A percentile compares a stretch with the other conserved stretches of the same genome.
Conservation (phyloP, 2,797 vertebrate genomes). For the Falco rusticolus region DNA sequence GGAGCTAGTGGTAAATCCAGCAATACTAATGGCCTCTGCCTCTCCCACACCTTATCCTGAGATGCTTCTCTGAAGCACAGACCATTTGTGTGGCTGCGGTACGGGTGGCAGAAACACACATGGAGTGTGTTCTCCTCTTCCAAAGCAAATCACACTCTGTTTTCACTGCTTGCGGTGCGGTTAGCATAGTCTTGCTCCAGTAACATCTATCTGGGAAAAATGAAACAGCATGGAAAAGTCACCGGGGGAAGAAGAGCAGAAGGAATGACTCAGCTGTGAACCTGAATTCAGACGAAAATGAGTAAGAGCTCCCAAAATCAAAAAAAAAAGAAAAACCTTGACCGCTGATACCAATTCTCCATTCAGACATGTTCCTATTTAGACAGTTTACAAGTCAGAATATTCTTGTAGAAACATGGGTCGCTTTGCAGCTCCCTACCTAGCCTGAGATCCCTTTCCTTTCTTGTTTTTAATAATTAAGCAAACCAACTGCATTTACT, state of each 20-base stretch:
- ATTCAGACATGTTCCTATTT: background rate
- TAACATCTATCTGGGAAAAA: conserved; percentile 42
- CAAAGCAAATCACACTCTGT: background rate
- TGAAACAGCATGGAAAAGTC: conserved; percentile 53
- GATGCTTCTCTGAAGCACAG: background rate
- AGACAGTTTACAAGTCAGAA: background rate
- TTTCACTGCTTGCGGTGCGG: conserved; percentile 3
- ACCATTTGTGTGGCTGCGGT: rapidly evolving
- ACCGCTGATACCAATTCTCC: conserved; percentile 9
- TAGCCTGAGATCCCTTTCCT: background rate
- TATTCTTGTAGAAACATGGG: background rate
- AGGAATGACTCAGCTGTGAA: conserved; percentile 62
- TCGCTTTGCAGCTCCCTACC: background rate
- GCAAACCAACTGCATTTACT: conserved; percentile 1
- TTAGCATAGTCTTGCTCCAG: background rate
- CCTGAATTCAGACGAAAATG: conserved; percentile 52
- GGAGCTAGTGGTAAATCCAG: background rate
- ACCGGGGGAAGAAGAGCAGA: conserved; percentile 48
- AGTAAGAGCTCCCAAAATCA: conserved; percentile 55
- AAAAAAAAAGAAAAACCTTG: background rate
- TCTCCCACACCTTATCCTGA: background rate
- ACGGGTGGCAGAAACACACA: background rate
- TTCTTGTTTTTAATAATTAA: background rate
- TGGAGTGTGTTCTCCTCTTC: background rate
- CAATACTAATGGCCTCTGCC: background rate